Evolutionary conservation across 2,113 vertebrate species (phyloP), one percentile per base, ranked within the genome.

Genomic region (Cryptotis parvus): DNA sequence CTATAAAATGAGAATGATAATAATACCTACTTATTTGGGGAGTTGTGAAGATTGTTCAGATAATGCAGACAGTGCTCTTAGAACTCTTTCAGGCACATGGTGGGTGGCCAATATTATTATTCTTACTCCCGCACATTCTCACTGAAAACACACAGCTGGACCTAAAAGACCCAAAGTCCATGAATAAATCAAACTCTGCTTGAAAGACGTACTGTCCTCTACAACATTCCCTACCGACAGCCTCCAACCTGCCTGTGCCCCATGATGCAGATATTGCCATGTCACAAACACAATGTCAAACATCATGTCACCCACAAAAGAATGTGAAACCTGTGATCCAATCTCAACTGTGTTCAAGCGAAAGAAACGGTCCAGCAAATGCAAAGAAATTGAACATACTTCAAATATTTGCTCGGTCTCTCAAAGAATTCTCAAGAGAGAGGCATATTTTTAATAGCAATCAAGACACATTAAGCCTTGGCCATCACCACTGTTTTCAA

Each of bases 361-460:
- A 80, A 80, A 93, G 12, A 81, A 90, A 84, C 12, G 68, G 22
- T 33, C 45, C 58, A 69, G 12, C 41, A 87, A 70, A 66, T 75
- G 35, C 58, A 63, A 90, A 74, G 39, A 78, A 79, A 91, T 27
- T 26, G 49, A 29, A 90, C 84, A 43, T 35, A 14, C n/a, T 93
- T 31, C 45, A 89, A 88, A 70, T 72, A 43, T 68, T 84, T 63
- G 79, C 37, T 84, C 10, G 9, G 4, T 9, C 15, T 65, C 1
- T 69, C 58, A 74, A 77, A 92, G 74, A 81, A 88, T 52, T 37
- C 84, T 68, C 45, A 49, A 49, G 45, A 63, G 20, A 83, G 37
- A 87, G 41, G 10, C 61, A 1, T 12, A 39, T 66, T 78, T 35
- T 70, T 43, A 61, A 76, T 12, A 76, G 22, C 33, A 87, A 61